These are phyloP conservation scores for Pholis gunnellus DNA, from an alignment of 2,113 vertebrate species.

Conservation along the genomic window DNA sequence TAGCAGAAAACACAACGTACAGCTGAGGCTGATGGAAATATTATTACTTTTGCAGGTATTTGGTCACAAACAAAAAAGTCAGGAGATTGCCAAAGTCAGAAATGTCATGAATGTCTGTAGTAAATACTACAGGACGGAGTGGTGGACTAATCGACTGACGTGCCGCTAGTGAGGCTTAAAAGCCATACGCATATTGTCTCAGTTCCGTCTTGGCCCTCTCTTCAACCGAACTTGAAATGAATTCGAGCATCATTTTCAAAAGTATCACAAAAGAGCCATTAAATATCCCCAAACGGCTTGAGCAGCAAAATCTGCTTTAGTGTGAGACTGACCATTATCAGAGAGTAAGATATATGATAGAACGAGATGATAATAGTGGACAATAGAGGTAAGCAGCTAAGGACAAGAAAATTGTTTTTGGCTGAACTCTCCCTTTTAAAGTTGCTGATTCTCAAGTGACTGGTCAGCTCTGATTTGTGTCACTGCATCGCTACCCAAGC, in stretches of 20 bases:
- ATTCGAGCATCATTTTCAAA: slow-evolving; percentile 20
- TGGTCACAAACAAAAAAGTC: slow-evolving; percentile 1
- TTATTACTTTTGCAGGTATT: too few relatives aligned
- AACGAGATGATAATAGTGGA: slow-evolving; percentile 10
- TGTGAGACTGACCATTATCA: slow-evolving; percentile 1
- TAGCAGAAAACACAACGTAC: neutral
- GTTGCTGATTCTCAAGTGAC: slow-evolving; percentile 18
- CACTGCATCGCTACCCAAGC: neutral
- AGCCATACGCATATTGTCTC: neutral
- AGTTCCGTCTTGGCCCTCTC: neutral
- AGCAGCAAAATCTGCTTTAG: slow-evolving; percentile 8
- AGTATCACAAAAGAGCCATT: slow-evolving; percentile 1
- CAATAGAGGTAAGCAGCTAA: neutral
- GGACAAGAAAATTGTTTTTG: neutral
- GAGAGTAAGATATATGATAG: neutral
- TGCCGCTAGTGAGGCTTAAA: neutral
- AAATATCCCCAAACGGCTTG: slow-evolving; percentile 13
- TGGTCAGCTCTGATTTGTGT: slow-evolving; percentile 28
- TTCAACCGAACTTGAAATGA: slow-evolving; percentile 8
- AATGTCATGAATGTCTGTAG: neutral
- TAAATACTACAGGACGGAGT: neutral
- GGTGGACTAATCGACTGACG: neutral
- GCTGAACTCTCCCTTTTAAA: slow-evolving; percentile 26
- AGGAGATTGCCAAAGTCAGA: neutral
- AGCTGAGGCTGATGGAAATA: neutral